Percentiles rank a stretch among this genome's conserved stretches.
These are phyloP conservation scores for Crocuta crocuta DNA, from an alignment of 2,113 vertebrate species.

Conservation along the genomic window DNA sequence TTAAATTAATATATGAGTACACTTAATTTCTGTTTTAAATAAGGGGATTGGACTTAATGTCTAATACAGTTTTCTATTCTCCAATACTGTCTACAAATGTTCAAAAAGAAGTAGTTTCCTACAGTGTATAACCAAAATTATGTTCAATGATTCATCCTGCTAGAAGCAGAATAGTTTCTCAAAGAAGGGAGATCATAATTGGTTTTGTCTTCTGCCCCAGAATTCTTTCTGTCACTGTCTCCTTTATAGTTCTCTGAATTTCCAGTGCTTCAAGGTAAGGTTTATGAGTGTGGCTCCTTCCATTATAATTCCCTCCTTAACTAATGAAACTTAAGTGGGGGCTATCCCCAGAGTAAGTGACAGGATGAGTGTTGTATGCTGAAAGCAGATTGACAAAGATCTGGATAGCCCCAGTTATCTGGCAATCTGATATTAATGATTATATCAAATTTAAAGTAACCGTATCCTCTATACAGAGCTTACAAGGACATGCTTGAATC, in stretches of 20 bases:
- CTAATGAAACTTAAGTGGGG: not conserved
- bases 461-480: not conserved
- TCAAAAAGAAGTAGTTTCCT: not conserved
- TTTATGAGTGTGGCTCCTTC: not conserved
- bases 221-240: not conserved
- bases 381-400: not conserved
- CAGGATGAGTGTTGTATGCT: not conserved
- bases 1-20: conserved; percentile 16
- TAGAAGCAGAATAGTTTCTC: not conserved
- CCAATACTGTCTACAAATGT: not conserved
- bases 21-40: conserved; percentile 20
- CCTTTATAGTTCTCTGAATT: not conserved
- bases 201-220: not conserved
- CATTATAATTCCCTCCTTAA: not conserved
- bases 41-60: not conserved
- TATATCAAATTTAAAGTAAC: not conserved
- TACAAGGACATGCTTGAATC: not conserved
- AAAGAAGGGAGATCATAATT: not conserved
- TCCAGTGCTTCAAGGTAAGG: not conserved
- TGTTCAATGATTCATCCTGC: not conserved
- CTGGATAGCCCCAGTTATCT: not conserved
- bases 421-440: not conserved
- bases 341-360: not conserved
- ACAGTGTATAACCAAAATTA: not conserved
- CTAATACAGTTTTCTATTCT: not conserved